Conservation (phyloP, 2,888 invertebrate genomes). For the Drosophila ustulata region DNA sequence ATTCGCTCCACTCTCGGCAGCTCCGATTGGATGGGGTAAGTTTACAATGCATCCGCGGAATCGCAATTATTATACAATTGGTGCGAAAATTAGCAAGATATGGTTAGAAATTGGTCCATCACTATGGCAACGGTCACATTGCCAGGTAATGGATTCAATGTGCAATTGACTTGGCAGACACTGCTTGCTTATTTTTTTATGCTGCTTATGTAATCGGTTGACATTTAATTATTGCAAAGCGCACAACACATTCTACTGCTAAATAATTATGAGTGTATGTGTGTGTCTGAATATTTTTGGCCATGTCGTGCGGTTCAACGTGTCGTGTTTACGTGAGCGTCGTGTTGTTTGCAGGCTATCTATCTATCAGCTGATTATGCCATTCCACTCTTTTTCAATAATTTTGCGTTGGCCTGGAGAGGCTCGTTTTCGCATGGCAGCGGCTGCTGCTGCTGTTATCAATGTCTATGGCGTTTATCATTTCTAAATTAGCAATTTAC, state of each 20-base stretch:
- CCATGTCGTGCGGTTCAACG: conserved; percentile 13
- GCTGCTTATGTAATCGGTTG: conserved; percentile 60
- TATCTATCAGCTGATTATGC: conserved; percentile 57
- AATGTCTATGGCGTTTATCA: conserved; percentile 25
- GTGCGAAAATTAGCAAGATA: conserved; percentile 17
- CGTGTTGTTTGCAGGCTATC: conserved; percentile 35
- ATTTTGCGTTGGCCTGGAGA: conserved; percentile 13
- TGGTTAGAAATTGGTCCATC: conserved; percentile 25
- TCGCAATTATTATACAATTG: conserved; percentile 47
- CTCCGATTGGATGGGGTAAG: conserved; percentile 70
- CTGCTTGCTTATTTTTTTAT: conserved; percentile 19
- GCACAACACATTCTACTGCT: conserved; percentile 18
- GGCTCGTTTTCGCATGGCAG: conserved; percentile 12
- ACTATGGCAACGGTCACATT: conserved; percentile 32
- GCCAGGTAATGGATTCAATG: conserved; percentile 39
- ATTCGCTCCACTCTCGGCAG: conserved; percentile 32
- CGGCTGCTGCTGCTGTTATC: conserved; percentile 31
- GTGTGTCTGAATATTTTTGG: conserved; percentile 21
- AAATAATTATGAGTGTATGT: conserved; percentile 20
- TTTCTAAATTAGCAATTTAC: conserved; percentile 17
- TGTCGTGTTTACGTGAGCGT: conserved; percentile 24
- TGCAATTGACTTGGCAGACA: conserved; percentile 41
- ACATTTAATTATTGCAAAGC: conserved; percentile 48
- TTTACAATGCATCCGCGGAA: background rate
- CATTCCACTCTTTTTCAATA: conserved; percentile 4